Base-by-base conservation (phyloP, 2,888 invertebrate genomes). In the Diaperis boleti region DNA sequence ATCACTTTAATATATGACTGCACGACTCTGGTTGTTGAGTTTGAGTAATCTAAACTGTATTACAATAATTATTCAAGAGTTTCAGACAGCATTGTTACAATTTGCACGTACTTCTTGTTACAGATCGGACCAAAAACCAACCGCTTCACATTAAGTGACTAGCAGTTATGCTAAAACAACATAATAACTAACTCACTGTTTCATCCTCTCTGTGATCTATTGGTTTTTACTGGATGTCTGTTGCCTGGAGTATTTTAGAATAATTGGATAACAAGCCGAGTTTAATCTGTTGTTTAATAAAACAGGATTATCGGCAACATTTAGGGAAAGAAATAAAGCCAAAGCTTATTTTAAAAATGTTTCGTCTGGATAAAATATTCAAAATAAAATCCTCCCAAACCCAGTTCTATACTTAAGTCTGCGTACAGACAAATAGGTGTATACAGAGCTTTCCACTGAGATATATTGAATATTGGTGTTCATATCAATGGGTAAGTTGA, bases 401-500 rank as follows among this genome's bases (percentile, higher is more conserved):
- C 39, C 50, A 41, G 15, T 10, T 29, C 39, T 13, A 41, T 26
- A 55, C 42, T 55, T 55, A 55, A 42, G 41, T 42, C 41, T 55
- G 17, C 13, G 3, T 11, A 33, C 33, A 33, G 5, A 33, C 10
- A 11, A 33, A 33, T 29, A 26, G 11, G 35, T 20, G 26, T 37
- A 57, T 41, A 41, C 26, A 41, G 20, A 49, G 17, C 13, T 39
- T 26, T 13, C 11, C 26, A 57, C 26, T 18, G 49, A 49, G 49
- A 49, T 47, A 49, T 49, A 59, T 59, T 49, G 59, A 59, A 59
- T 59, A 49, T 59, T 49, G 59, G 49, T 59, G 49, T 59, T 59
- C 59, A 59, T 49, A 49, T 59, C 59, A 41, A 41, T 59, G 18
- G n/a, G 31, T 17, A 17, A 41, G 56, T 35, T 56, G 56, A 56